Conservation (phyloP, 2,797 vertebrate species). For the Myotis findleyi region DNA sequence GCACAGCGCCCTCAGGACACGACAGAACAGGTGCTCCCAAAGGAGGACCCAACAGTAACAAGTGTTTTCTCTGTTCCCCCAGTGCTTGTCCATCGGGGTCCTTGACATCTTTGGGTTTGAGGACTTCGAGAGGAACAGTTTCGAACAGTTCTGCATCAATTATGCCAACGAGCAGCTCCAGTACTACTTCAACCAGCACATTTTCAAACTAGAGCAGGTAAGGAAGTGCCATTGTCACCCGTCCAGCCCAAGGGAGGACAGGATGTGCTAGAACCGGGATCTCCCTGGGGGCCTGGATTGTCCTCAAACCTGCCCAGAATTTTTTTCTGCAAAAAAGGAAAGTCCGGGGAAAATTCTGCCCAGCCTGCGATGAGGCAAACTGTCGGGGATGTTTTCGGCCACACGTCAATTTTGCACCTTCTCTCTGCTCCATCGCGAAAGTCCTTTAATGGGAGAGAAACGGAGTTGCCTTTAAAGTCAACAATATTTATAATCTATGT, state of each 20-base stretch:
- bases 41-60: fast-evolving
- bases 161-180: conserved; percentile 99
- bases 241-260: not conserved
- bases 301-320: not conserved
- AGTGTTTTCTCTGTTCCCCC: not conserved
- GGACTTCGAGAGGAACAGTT: conserved; percentile 98
- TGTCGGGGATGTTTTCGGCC: not conserved
- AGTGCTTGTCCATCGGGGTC: conserved; percentile 98
- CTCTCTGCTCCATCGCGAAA: not conserved
- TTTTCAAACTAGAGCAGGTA: conserved; percentile 99
- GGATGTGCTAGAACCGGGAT: not conserved
- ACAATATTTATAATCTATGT: fast-evolving
- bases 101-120: conserved; percentile 99
- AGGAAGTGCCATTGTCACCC: not conserved
- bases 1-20: not conserved
- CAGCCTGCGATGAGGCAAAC: not conserved
- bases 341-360: not conserved
- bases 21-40: not conserved
- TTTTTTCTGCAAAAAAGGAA: conserved; percentile 4
- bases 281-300: not conserved
- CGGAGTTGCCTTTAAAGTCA: not conserved
- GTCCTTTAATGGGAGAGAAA: not conserved
- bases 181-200: conserved; percentile 99
- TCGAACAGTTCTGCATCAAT: conserved; percentile 99
- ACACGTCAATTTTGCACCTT: not conserved